Evolutionary conservation across 2,797 vertebrate species (phyloP).

Genomic region (Nannoperca australis): DNA sequence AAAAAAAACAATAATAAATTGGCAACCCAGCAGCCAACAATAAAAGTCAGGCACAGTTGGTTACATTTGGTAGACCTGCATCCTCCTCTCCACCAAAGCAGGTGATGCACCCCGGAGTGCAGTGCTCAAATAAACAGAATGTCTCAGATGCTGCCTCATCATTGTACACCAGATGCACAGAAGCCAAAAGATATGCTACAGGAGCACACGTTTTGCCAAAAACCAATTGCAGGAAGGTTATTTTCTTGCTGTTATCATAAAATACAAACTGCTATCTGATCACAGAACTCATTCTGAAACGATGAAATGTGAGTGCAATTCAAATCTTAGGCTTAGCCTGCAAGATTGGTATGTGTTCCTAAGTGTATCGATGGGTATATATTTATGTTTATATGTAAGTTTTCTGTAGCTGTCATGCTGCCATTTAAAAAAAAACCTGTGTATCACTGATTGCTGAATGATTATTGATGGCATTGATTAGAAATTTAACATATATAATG

Average conservation of each 20-base stretch:
- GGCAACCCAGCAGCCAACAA: constrained; percentile 24
- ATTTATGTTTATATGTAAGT: not conserved
- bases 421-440: not conserved
- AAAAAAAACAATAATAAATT: not conserved
- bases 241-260: constrained; percentile 45
- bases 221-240: constrained; percentile 36
- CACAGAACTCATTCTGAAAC: not conserved
- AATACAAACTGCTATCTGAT: constrained; percentile 44
- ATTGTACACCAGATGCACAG: constrained; percentile 49
- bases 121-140: constrained; percentile 36
- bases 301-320: constrained; percentile 5
- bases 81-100: constrained; percentile 23
- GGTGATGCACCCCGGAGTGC: constrained; percentile 29
- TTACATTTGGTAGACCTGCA: constrained; percentile 44
- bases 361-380: not conserved
- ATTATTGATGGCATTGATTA: constrained; percentile 35
- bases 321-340: not conserved
- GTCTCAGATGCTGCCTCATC: constrained; percentile 47
- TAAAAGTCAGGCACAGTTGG: constrained; percentile 32
- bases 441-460: not conserved
- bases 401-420: not conserved
- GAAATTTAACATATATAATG: constrained; percentile 53
- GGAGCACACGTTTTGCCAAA: constrained; percentile 40
- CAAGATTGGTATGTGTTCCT: not conserved
- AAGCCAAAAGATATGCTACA: constrained; percentile 34